phyloP scores from a whole-genome alignment of 2,888 invertebrate genomes.

The Cheilosia scutellata region DNA sequence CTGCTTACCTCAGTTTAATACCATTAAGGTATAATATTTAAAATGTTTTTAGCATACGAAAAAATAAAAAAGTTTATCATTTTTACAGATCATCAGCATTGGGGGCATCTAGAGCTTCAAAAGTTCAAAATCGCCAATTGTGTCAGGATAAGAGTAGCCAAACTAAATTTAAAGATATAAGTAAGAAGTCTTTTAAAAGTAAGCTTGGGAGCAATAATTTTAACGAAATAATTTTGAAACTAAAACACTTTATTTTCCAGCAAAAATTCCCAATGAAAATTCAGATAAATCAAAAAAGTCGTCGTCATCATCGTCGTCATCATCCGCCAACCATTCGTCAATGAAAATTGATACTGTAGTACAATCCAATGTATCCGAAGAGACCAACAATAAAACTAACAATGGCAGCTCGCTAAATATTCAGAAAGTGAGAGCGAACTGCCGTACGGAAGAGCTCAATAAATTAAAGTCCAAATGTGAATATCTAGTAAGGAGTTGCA shows the following conservation, averaged over 20 bases:
- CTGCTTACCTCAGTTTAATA: constrained; percentile 83
- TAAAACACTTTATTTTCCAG: constrained; percentile 24
- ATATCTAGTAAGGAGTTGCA: constrained; percentile 91
- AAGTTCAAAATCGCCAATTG: constrained; percentile 83
- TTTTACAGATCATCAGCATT: constrained; percentile 81
- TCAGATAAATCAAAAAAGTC: constrained; percentile 70
- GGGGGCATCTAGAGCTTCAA: constrained; percentile 82
- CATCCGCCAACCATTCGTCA: constrained; percentile 73
- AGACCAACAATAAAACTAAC: constrained; percentile 72
- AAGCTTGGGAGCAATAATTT: not conserved
- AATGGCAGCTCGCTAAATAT: constrained; percentile 81
- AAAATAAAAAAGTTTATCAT: not conserved
- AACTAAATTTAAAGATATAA: constrained; percentile 79
- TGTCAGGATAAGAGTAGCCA: constrained; percentile 82
- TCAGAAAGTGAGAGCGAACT: constrained; percentile 90
- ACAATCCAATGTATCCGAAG: constrained; percentile 82
- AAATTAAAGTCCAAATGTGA: constrained; percentile 90
- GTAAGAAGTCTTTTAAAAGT: constrained; percentile 63
- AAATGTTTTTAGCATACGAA: not conserved
- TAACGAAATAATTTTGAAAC: not conserved
- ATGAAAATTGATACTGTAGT: constrained; percentile 75
- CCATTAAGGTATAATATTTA: constrained; percentile 80
- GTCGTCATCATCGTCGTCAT: constrained; percentile 63
- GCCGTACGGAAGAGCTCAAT: constrained; percentile 91
- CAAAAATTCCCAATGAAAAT: constrained; percentile 59